These are phyloP conservation scores for Cinclus mexicanus DNA, from an alignment of 2,113 vertebrate species.

Conservation along the genomic window DNA sequence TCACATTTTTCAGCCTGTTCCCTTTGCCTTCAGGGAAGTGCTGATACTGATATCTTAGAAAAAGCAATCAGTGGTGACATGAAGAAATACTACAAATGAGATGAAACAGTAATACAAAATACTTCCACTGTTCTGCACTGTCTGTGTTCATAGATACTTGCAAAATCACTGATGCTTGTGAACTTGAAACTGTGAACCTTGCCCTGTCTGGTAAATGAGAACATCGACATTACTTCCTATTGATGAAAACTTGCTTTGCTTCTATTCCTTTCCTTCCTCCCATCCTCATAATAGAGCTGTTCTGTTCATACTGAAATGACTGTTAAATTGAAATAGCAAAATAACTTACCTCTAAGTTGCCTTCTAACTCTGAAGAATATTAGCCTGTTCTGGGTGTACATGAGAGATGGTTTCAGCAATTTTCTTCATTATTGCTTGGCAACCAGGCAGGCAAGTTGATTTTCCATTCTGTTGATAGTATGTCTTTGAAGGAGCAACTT, in stretches of 20 bases:
- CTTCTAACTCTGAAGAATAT: neutral
- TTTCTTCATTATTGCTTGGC: neutral
- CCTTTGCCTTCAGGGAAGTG: neutral
- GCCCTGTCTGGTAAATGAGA: neutral
- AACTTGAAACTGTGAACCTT: neutral
- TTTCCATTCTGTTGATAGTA: neutral
- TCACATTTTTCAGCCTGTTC: neutral
- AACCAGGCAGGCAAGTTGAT: neutral
- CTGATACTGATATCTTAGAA: neutral
- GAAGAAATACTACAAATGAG: neutral
- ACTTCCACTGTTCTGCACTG: neutral
- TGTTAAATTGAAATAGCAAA: slow-evolving; percentile 45
- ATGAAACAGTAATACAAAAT: neutral
- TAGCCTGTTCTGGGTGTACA: neutral
- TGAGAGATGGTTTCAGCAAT: neutral
- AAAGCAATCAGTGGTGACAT: neutral
- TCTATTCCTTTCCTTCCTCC: neutral
- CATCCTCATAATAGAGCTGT: neutral
- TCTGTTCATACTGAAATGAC: neutral
- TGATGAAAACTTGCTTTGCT: neutral
- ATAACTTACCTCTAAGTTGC: neutral
- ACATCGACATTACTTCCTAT: neutral
- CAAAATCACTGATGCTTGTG: neutral
- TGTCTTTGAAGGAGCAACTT: neutral
- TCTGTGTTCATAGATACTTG: neutral